phyloP scores from a whole-genome alignment of 2,113 vertebrate species.

The Chauna torquata region DNA sequence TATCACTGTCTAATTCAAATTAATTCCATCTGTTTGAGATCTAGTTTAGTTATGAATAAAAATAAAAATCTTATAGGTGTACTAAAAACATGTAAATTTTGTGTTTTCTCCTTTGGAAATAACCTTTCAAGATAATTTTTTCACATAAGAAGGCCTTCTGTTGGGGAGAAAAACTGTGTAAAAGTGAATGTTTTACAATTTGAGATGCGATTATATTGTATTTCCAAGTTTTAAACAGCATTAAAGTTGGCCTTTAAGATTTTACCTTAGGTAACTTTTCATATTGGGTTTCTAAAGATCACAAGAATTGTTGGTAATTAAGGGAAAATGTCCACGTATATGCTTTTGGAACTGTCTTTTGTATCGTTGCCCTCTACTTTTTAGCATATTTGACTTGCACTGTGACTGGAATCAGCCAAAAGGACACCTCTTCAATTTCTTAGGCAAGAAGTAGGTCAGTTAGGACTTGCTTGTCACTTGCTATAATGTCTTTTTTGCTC shows the following conservation, averaged over 20 bases:
- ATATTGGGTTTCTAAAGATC: too few species aligned
- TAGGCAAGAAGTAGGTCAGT: background rate
- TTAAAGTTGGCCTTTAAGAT: background rate
- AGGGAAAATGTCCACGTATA: background rate
- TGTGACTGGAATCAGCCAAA: background rate
- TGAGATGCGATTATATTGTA: fast-evolving
- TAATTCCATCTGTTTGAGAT: background rate
- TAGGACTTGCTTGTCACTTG: background rate
- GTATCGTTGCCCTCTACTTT: background rate
- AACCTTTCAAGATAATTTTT: background rate
- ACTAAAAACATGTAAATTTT: background rate
- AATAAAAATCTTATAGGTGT: background rate
- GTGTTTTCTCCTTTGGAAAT: background rate
- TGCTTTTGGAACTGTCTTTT: background rate
- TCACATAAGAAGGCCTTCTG: background rate
- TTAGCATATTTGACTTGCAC: background rate
- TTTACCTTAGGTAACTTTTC: background rate
- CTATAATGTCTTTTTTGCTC: background rate
- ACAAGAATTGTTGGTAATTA: background rate
- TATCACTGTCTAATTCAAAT: background rate
- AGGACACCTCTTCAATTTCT: background rate
- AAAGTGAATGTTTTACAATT: background rate
- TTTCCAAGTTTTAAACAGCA: background rate
- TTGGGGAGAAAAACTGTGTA: background rate
- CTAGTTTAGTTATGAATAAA: background rate